Evolutionary conservation across 2,888 invertebrate genomes (phyloP), one percentile per base, ranked within the genome.

Genomic region (Hemithea aestivaria): DNA sequence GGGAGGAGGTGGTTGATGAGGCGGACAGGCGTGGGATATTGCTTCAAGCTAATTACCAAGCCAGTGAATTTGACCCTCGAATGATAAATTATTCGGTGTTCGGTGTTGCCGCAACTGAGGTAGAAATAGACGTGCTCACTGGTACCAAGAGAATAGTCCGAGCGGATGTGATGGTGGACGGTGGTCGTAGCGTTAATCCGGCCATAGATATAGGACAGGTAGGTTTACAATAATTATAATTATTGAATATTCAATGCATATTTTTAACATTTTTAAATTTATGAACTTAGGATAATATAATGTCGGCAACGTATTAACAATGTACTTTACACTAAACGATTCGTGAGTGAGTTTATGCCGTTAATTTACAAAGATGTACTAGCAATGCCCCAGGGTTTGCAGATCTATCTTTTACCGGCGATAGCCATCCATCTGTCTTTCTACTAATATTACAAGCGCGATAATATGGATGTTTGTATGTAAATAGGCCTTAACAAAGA

Each of bases 151-250:
- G 64, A 66, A 61, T 66, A 30, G 56, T 66, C 11, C 52, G 68
- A 22, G 60, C 63, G 24, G 73, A 73, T 51, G 33, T 73, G 34
- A 56, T 69, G 20, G 64, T 66, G 72, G 94, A 94, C 62, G 88
- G 87, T 4, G 93, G 93, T 2, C 83, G 89, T 42, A 92, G 91
- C 66, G 69, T 93, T 45, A 93, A 90, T 73, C 93, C 93, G 21
- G 79, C 88, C 41, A 76, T 93, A 31, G 93, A 94, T 62, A 72
- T 93, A 32, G 93, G 93, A 1, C 93, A 94, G 79, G 90, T 83
- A 50, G 53, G 42, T 48, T 12, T 1, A 1, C 11, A 40, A 11
- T 6, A 22, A 23, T 16, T 16, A 16, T 16, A 4, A 16, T 5
- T 16, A 28, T 7, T 6, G 20, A 20, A 10, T 11, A 27, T 3